Evolutionary conservation across 2,797 vertebrate species (phyloP).

Genomic region (Aeoliscus strigatus): DNA sequence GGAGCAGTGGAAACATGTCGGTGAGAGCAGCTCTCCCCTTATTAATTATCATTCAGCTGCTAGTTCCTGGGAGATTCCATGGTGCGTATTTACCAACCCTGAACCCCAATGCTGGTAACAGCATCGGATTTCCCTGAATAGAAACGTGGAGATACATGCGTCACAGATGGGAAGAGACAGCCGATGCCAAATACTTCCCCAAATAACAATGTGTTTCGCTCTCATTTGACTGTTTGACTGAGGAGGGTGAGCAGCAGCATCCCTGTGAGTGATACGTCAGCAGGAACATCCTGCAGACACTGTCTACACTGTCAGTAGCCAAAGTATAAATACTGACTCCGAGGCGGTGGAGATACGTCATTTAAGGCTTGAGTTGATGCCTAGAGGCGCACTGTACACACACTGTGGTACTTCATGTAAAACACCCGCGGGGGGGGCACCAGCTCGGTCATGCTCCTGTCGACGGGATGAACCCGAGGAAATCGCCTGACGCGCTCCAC

Average conservation of each 20-base stretch:
- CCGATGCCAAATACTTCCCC: too few species aligned
- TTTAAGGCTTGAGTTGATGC: constrained; percentile 21
- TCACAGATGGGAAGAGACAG: too few species aligned
- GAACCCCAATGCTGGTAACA: too few species aligned
- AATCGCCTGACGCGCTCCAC: constrained; percentile 39
- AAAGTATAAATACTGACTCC: constrained; percentile 31
- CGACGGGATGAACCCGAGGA: constrained; percentile 45
- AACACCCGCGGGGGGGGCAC: constrained; percentile 39
- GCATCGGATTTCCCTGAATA: too few species aligned
- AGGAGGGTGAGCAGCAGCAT: constrained; percentile 25
- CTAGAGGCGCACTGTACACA: constrained; percentile 34
- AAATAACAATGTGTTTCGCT: too few species aligned
- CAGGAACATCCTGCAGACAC: constrained; percentile 31
- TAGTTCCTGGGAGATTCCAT: constrained; percentile 10
- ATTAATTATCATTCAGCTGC: constrained; percentile 45
- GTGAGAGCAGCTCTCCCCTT: constrained; percentile 36
- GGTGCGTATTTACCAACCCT: constrained; percentile 37
- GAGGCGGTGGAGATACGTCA: constrained; percentile 34
- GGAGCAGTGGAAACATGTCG: constrained; percentile 53
- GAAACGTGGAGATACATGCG: too few species aligned
- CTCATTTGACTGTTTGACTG: too few species aligned
- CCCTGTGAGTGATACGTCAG: constrained; percentile 23
- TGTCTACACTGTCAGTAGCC: constrained; percentile 20
- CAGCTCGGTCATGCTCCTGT: constrained; percentile 35
- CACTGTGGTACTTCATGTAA: constrained; percentile 21